phyloP scores from a whole-genome alignment of 2,797 vertebrate genomes.

The Manis javanica region DNA sequence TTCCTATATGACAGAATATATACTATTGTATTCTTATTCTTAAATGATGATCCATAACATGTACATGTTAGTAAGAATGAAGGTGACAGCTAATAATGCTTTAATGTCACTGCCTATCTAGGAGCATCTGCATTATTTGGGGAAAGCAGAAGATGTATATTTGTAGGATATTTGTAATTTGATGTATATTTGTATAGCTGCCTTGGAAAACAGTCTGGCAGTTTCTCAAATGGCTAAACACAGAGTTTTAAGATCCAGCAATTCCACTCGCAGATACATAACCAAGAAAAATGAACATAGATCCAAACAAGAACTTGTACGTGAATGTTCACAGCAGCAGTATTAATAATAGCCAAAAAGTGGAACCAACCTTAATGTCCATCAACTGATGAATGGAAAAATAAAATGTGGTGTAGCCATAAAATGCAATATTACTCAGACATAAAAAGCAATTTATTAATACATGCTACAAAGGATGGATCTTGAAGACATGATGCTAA shows the following conservation, averaged over 20 bases:
- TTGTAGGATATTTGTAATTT: not conserved
- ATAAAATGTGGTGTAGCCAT: not conserved
- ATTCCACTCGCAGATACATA: not conserved
- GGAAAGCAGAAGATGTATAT: not conserved
- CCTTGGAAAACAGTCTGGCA: not conserved
- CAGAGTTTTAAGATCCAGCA: not conserved
- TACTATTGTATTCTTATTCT: not conserved
- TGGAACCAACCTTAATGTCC: not conserved
- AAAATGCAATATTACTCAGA: not conserved
- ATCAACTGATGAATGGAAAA: not conserved
- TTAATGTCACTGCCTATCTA: not conserved
- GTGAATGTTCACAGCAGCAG: not conserved
- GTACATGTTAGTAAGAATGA: not conserved
- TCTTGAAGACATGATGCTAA: not conserved
- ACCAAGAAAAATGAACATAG: not conserved
- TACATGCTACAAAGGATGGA: not conserved
- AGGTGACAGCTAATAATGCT: conserved; percentile 5
- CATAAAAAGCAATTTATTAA: conserved; percentile 20
- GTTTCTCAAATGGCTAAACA: not conserved
- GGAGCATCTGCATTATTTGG: not conserved
- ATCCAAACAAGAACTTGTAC: not conserved
- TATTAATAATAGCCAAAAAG: not conserved
- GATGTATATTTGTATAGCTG: not conserved
- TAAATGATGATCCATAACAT: not conserved
- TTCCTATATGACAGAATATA: not conserved